Percentiles rank a stretch among this genome's conserved stretches.
Conservation (phyloP, 2,888 invertebrate genomes). For the Tetrapedia diversipes region DNA sequence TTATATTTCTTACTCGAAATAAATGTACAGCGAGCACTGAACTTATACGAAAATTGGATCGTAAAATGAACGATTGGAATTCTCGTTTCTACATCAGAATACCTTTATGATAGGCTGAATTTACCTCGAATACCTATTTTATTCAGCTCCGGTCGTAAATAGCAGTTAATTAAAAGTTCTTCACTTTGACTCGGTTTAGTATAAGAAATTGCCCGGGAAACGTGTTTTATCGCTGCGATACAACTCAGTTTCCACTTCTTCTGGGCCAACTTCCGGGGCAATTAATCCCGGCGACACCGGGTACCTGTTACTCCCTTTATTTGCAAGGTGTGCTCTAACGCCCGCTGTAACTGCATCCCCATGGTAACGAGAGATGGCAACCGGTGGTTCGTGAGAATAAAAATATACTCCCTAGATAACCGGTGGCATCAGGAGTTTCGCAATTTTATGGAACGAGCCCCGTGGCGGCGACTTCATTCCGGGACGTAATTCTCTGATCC, state of each 20-base stretch:
- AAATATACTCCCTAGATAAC: constrained; percentile 41
- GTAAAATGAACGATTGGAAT: too few species aligned
- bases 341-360: background rate
- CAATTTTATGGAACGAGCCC: constrained; percentile 37
- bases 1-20: too few species aligned
- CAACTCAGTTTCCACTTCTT: background rate
- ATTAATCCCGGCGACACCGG: constrained; percentile 12
- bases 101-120: too few species aligned
- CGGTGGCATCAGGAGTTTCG: constrained; percentile 17
- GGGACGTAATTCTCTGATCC: constrained; percentile 35
- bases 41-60: too few species aligned
- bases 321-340: background rate
- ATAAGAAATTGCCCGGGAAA: background rate
- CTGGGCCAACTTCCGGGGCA: background rate
- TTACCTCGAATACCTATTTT: too few species aligned
- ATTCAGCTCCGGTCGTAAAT: too few species aligned
- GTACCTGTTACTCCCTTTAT: constrained; percentile 3
- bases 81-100: too few species aligned
- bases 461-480: constrained; percentile 16
- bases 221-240: constrained; percentile 4
- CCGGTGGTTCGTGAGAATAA: constrained; percentile 21
- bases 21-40: too few species aligned
- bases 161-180: constrained; percentile 1
- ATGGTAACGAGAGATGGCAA: background rate
- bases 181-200: background rate